These are phyloP conservation scores for Epinotia demarniana DNA, from an alignment of 2,888 invertebrate genomes.

Conservation along the genomic window DNA sequence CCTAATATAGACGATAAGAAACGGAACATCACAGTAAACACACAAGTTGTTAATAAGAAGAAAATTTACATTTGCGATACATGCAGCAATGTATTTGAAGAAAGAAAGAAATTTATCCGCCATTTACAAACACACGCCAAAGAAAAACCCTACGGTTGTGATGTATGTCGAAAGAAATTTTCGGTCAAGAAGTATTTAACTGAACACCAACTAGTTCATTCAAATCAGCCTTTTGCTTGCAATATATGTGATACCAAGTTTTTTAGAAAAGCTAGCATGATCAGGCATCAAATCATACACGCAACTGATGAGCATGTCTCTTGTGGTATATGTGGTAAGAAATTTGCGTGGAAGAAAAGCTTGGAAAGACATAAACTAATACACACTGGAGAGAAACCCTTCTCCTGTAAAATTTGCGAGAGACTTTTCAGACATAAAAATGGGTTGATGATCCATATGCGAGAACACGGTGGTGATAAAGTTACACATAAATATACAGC, in stretches of 20 bases:
- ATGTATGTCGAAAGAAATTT: constrained; percentile 6
- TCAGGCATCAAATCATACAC: neutral
- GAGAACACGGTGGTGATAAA: neutral
- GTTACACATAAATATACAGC: neutral
- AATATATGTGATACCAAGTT: neutral
- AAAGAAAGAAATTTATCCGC: neutral
- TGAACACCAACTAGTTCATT: neutral
- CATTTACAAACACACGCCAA: neutral
- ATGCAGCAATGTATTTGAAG: neutral
- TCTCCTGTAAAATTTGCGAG: neutral
- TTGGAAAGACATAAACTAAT: constrained; percentile 1
- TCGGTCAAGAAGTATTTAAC: neutral
- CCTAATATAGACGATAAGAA: neutral
- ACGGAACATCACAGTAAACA: neutral
- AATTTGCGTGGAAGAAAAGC: neutral
- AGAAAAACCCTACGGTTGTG: neutral
- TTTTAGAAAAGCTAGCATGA: neutral
- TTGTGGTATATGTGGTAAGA: neutral
- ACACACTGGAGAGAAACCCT: constrained; percentile 6
- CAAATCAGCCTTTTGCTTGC: constrained; percentile 1
- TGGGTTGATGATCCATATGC: neutral
- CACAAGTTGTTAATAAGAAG: neutral
- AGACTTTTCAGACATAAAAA: neutral
- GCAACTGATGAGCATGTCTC: neutral
- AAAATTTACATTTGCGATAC: constrained; percentile 5